Base-by-base conservation (phyloP, 1,140 invertebrate species). In the Adelges cooleyi region DNA sequence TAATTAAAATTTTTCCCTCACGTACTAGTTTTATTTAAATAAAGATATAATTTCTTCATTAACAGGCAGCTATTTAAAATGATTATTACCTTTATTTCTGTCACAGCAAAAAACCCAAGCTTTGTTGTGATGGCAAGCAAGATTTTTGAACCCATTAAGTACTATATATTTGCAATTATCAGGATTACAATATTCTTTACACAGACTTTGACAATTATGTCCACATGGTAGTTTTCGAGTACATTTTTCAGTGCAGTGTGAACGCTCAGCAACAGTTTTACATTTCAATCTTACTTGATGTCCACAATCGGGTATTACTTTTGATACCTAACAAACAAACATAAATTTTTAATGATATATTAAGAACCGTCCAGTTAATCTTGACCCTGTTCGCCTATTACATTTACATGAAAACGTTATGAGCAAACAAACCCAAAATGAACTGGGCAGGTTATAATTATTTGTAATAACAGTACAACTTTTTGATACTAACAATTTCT, bases 71-170 rank as follows among this genome's bases (percentile, higher is more conserved):
- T n/a, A n/a, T n/a, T n/a, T n/a, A n/a, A n/a, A n/a, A n/a, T n/a
- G n/a, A n/a, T n/a, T n/a, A 11, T 42, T 38, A 52, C 52, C 44
- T 67, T 38, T 67, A 65, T 52, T 29, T 49, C 15, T 25, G 13
- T 66, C 25, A 20, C 52, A 51, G 20, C 56, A 69, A 27, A 52
- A 46, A 15, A 66, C 22, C 8, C 52, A 44, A 13, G 46, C 20
- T 18, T 18, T 49, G 1, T 44, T 20, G 54, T 70, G 69, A 29
- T 66, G 67, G 56, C 69, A 70, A 38, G 65, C 33, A 11, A 65
- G 33, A 25, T 29, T 52, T 18, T 52, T 29, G 9, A 6, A 44
- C 18, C 42, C 42, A 44, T 27, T n/a, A 1, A 59, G 46, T 9
- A 46, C 6, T 44, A 59, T 29, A 27, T 59, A 38, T 2, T 59